These are phyloP conservation scores for Hedya salicella DNA, from an alignment of 2,888 invertebrate species.

Conservation along the genomic window DNA sequence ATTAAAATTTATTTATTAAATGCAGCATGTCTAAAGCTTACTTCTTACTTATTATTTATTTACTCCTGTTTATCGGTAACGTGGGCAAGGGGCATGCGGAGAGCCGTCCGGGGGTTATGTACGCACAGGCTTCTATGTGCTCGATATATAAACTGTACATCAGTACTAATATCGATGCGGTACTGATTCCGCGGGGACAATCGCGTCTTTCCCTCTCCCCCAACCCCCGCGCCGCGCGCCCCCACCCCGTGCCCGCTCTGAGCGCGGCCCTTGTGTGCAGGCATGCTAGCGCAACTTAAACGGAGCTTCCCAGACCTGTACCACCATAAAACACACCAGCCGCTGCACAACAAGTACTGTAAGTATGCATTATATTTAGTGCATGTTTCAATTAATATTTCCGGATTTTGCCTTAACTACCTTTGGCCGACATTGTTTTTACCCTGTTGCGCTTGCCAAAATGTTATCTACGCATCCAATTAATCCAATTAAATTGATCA, in stretches of 20 bases:
- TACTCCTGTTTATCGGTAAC: slow-evolving; percentile 68
- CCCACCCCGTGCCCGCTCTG: slow-evolving; percentile 73
- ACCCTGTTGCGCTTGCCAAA: not conserved
- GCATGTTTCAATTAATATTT: slow-evolving; percentile 55
- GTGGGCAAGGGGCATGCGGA: slow-evolving; percentile 57
- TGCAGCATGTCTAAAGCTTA: slow-evolving; percentile 77
- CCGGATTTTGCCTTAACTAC: slow-evolving; percentile 14
- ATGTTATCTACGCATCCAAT: not conserved
- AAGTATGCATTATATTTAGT: slow-evolving; percentile 77
- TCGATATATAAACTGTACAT: not conserved
- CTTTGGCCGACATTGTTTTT: not conserved
- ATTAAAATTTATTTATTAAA: slow-evolving; percentile 60
- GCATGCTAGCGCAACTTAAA: slow-evolving; percentile 95
- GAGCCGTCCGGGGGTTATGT: slow-evolving; percentile 6
- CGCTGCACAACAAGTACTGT: slow-evolving; percentile 90
- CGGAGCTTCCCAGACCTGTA: slow-evolving; percentile 94
- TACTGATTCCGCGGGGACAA: no score
- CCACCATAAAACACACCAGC: slow-evolving; percentile 91
- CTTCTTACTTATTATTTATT: slow-evolving; percentile 66
- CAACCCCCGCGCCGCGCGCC: slow-evolving; percentile 56
- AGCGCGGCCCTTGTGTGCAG: slow-evolving; percentile 88
- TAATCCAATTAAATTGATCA: not conserved
- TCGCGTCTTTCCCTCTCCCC: no score
- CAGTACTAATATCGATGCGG: slow-evolving; percentile 12
- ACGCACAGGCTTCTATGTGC: not conserved